A percentile compares a stretch with the other conserved stretches of the same genome.
Evolutionary conservation across 1,140 invertebrate species (phyloP).

Genomic region (Drosophila miranda): DNA sequence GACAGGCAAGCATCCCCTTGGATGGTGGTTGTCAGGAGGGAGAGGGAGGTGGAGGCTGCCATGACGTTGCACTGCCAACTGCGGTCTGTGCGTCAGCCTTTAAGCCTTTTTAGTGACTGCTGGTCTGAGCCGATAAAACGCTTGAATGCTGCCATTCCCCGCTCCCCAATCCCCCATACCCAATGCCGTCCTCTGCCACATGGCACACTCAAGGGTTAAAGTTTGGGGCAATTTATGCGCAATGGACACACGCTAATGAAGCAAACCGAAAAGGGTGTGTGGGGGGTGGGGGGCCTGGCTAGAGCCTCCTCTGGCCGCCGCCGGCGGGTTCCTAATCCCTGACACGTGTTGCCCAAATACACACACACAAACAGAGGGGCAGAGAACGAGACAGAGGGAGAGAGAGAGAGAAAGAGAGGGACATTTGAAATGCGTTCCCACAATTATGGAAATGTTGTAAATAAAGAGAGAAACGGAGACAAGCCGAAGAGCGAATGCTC

Average conservation of each 20-base stretch:
- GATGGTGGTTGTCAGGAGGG: not conserved
- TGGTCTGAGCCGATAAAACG: conserved; percentile 47
- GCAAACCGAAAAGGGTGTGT: conserved; percentile 12
- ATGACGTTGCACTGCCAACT: conserved; percentile 40
- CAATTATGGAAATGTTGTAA: conserved; percentile 51
- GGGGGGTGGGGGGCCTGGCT: too few species aligned
- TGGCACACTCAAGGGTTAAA: conserved; percentile 15
- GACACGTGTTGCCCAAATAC: conserved; percentile 47
- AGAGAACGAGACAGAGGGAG: not conserved
- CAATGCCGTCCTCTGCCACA: too few species aligned
- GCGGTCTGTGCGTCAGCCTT: conserved; percentile 28
- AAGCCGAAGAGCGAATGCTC: conserved; percentile 13
- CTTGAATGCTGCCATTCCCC: conserved; percentile 19
- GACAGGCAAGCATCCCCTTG: too few species aligned
- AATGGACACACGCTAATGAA: conserved; percentile 49
- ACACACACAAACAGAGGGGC: not conserved
- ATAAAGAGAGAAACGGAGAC: not conserved
- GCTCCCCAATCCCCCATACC: not conserved
- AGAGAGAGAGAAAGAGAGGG: not conserved
- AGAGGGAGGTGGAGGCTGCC: not conserved
- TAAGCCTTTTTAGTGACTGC: conserved; percentile 47
- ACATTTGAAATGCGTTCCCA: conserved; percentile 48
- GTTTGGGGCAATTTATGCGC: conserved; percentile 42
- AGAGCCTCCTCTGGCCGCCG: conserved; percentile 2
- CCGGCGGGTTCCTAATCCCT: conserved; percentile 45